Evolutionary conservation across 2,113 vertebrate genomes (phyloP), one percentile per base, ranked within the genome.

Genomic region (Vicugna pacos): DNA sequence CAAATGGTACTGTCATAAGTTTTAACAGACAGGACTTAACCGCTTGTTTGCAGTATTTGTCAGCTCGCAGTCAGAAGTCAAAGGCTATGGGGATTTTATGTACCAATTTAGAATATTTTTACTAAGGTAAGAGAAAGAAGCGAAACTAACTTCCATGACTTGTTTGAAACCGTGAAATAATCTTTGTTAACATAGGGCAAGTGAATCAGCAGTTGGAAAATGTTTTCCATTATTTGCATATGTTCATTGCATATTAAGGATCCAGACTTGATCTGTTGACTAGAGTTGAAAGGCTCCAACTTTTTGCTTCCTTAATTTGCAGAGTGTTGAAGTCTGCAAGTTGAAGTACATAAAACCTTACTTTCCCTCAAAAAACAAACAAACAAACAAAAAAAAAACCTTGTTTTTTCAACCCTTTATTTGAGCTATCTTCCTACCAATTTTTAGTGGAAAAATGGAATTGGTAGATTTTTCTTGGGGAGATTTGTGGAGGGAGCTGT

Each of bases 301-400:
- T 13, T 85, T 92, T 96, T 92, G 83, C 54, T 88, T 52, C 5
- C 82, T 69, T 48, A 13, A 54, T 93, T 97, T 64, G 42, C 76
- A 84, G 94, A 96, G 64, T 58, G 16, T 94, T 94, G 38, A 88
- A 93, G 15, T 94, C 70, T 92, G 14, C 26, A 95, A 82, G 16
- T 24, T 92, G 60, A 94, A 24, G 87, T 76, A 79, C 0, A 93
- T 32, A 95, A 98, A 94, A 90, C n/a, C 28, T 46, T 77, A 38
- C 15, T 92, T 65, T 6, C 32, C 89, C 38, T 93, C 28, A 28
- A 46, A 58, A 17, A 50, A 35, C 35, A 35, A 35, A 35, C 35
- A 35, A 35, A 35, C 35, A 30, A 48, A 24, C 54, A 30, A 62
- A 24, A 24, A 24, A 32, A 26, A 35, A 10, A 48, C 22, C 38